Percentiles rank a stretch among this genome's conserved stretches.
Conservation (phyloP, 1,140 invertebrate genomes). For the Neodiprion pinetum region DNA sequence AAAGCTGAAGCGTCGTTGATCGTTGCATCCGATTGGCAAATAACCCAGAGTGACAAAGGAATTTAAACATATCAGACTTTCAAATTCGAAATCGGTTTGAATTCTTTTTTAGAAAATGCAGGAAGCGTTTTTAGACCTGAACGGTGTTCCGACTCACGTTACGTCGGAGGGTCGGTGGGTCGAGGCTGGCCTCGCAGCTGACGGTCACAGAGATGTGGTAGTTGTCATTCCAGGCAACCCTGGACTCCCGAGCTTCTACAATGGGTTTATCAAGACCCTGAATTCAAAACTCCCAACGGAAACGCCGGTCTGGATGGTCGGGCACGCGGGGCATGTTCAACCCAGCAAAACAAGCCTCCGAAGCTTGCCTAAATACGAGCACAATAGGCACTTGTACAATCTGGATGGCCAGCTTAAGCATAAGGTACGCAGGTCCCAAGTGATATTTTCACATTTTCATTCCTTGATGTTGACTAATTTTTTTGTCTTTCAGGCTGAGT, state of each 20-base stretch:
- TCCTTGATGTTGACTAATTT: slow-evolving; percentile 23
- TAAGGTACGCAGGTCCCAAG: slow-evolving; percentile 61
- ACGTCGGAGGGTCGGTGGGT: slow-evolving; percentile 73
- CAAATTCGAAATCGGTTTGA: too few relatives aligned
- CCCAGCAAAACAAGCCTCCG: slow-evolving; percentile 57
- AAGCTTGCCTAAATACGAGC: slow-evolving; percentile 57
- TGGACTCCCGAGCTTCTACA: slow-evolving; percentile 74
- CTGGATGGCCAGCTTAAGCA: slow-evolving; percentile 81
- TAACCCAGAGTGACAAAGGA: too few relatives aligned
- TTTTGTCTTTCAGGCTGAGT: slow-evolving; percentile 62
- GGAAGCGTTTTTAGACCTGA: slow-evolving; percentile 66
- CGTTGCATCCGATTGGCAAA: too few relatives aligned
- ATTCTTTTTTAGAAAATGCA: slow-evolving; percentile 50
- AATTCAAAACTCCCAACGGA: slow-evolving; percentile 63
- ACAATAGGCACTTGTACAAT: slow-evolving; percentile 68
- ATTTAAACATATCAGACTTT: too few relatives aligned
- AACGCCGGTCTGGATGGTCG: slow-evolving; percentile 76
- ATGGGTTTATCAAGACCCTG: slow-evolving; percentile 70
- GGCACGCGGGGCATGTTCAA: slow-evolving; percentile 75
- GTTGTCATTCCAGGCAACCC: slow-evolving; percentile 76
- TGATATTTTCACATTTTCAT: slow-evolving; percentile 6
- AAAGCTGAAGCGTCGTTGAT: too few relatives aligned
- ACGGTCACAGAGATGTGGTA: slow-evolving; percentile 62
- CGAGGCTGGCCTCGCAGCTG: slow-evolving; percentile 62
- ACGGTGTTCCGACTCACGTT: slow-evolving; percentile 71